Percentiles rank a stretch among this genome's conserved stretches.
Evolutionary conservation across 2,888 invertebrate genomes (phyloP).

Genomic region (Exocentrus adspersus): DNA sequence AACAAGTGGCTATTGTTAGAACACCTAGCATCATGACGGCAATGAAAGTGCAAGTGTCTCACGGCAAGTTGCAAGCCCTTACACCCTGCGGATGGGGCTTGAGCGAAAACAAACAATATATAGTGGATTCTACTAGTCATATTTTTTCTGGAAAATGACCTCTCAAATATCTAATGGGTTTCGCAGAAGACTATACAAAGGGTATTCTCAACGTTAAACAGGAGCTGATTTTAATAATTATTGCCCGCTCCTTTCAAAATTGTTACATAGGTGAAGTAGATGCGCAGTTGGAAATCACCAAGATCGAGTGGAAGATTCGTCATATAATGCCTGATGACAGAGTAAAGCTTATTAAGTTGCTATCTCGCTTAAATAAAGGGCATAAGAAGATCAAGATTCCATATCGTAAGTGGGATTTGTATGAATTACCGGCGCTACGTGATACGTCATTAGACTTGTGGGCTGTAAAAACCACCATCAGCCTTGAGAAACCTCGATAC

Average conservation of each 20-base stretch:
- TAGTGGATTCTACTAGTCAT: neutral
- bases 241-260: slow-evolving; percentile 15
- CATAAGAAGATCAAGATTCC: slow-evolving; percentile 5
- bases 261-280: slow-evolving; percentile 20
- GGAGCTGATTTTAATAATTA: slow-evolving; percentile 8
- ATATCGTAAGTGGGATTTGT: slow-evolving; percentile 10
- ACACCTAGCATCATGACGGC: neutral
- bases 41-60: neutral
- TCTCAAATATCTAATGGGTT: too few relatives aligned
- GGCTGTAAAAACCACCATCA: slow-evolving; percentile 10
- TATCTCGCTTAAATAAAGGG: neutral
- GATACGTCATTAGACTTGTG: neutral
- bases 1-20: slow-evolving; percentile 14
- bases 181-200: neutral
- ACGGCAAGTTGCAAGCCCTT: neutral
- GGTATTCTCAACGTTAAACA: slow-evolving; percentile 12
- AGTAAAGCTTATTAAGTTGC: neutral
- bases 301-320: slow-evolving; percentile 13
- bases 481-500: neutral
- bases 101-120: neutral
- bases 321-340: slow-evolving; percentile 17
- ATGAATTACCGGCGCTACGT: neutral
- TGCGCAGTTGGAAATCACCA: neutral
- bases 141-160: neutral
- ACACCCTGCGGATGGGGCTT: neutral